Percentiles rank a stretch among this genome's conserved stretches.
These are phyloP conservation scores for Alcedo atthis DNA, from an alignment of 2,797 vertebrate species.

Conservation along the genomic window DNA sequence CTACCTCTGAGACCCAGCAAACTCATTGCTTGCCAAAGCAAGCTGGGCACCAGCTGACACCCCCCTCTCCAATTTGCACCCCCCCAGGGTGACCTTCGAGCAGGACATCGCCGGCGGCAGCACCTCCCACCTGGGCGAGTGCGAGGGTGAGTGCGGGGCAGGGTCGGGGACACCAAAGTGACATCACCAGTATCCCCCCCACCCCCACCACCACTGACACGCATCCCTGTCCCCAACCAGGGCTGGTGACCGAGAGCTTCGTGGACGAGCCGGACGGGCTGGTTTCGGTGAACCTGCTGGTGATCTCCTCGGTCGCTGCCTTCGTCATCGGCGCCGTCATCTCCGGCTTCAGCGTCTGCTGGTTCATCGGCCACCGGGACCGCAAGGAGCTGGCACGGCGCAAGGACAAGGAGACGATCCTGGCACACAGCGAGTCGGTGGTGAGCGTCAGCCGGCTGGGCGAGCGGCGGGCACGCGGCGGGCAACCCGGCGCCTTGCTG, in stretches of 20 bases:
- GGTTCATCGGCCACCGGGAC: slow-evolving; percentile 94
- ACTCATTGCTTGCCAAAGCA: not conserved
- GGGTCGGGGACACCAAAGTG: rapidly evolving
- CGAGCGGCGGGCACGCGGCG: slow-evolving; percentile 76
- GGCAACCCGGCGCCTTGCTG: slow-evolving; percentile 84
- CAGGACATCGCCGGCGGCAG: slow-evolving; percentile 91
- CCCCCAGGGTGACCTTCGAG: slow-evolving; percentile 87
- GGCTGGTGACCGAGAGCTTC: slow-evolving; percentile 90
- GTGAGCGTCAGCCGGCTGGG: slow-evolving; percentile 91
- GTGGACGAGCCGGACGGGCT: slow-evolving; percentile 90
- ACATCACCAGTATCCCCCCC: rapidly evolving
- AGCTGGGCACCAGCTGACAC: not conserved
- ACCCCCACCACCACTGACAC: rapidly evolving
- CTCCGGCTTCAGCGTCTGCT: slow-evolving; percentile 93
- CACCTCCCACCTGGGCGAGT: slow-evolving; percentile 92
- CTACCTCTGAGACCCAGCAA: rapidly evolving
- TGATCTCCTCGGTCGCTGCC: slow-evolving; percentile 92
- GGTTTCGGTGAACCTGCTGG: slow-evolving; percentile 93
- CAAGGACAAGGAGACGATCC: slow-evolving; percentile 91
- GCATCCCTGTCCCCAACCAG: slow-evolving; percentile 51
- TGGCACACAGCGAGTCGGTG: slow-evolving; percentile 89
- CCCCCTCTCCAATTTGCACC: not conserved
- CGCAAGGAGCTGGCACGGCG: slow-evolving; percentile 84
- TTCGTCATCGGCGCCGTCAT: slow-evolving; percentile 92
- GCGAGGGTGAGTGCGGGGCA: slow-evolving; percentile 85